Evolutionary conservation across 2,797 vertebrate genomes (phyloP).

Genomic region (Champsocephalus gunnari): DNA sequence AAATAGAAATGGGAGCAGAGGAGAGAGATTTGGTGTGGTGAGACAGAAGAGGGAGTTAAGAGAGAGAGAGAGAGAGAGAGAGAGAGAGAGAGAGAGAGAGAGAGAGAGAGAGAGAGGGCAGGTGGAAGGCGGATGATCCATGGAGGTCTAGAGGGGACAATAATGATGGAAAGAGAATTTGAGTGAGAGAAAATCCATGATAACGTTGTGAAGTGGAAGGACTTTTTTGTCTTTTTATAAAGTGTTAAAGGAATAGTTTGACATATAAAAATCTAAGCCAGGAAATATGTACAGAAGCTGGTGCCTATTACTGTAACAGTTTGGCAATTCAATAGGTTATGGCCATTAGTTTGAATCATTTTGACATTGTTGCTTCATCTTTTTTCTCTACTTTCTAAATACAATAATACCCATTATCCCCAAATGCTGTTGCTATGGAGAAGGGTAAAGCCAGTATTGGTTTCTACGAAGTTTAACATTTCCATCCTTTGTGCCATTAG

Average conservation of each 20-base stretch:
- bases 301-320: not conserved
- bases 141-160: too few species aligned
- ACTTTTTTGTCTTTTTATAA: conserved; percentile 10
- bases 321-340: not conserved
- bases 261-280: not conserved
- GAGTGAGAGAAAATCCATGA: not conserved
- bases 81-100: conserved; percentile 13
- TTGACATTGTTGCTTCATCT: not conserved
- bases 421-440: conserved; percentile 6
- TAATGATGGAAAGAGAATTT: not conserved
- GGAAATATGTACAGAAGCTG: not conserved
- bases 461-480: not conserved
- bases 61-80: not conserved
- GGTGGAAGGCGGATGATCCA: too few species aligned
- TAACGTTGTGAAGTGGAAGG: not conserved
- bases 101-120: not conserved
- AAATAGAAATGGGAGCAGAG: conserved; percentile 87
- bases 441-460: not conserved
- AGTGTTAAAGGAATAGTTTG: not conserved
- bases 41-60: conserved; percentile 23
- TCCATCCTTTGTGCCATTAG: not conserved
- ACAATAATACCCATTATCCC: not conserved
- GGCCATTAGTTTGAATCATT: not conserved
- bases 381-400: not conserved
- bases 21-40: conserved; percentile 56